These are phyloP conservation scores for Thunnus thynnus DNA, from an alignment of 2,113 vertebrate genomes.

Conservation along the genomic window DNA sequence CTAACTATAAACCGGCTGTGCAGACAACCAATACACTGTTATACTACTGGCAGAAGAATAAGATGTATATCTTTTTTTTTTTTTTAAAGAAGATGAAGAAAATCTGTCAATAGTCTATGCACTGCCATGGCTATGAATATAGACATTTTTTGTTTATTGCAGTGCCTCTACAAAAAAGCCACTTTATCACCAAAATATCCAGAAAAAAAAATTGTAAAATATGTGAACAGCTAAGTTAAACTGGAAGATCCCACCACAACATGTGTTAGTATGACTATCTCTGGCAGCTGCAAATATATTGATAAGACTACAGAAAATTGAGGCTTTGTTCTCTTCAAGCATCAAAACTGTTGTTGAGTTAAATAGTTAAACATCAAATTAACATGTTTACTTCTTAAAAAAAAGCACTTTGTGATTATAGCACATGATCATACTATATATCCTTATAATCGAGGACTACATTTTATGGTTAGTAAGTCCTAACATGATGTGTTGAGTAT, in stretches of 20 bases:
- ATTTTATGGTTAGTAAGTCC: not conserved
- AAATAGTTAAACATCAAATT: not conserved
- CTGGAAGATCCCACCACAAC: too few species aligned
- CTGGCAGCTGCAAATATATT: too few species aligned
- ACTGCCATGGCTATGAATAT: not conserved
- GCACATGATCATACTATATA: not conserved
- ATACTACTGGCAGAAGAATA: not conserved
- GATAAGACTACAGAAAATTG: slow-evolving; percentile 1
- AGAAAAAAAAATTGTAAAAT: not conserved
- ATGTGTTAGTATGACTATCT: too few species aligned
- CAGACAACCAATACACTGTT: not conserved
- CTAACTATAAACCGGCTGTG: slow-evolving; percentile 3
- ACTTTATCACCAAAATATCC: too few species aligned
- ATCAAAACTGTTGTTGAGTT: not conserved
- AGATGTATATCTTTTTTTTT: not conserved
- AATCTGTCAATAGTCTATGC: not conserved
- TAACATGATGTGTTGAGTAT: not conserved
- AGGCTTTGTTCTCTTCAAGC: not conserved
- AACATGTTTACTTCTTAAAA: slow-evolving; percentile 4
- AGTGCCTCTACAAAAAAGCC: not conserved
- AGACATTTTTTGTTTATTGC: slow-evolving; percentile 17
- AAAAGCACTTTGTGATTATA: slow-evolving; percentile 8
- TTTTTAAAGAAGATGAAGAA: not conserved
- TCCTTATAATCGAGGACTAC: not conserved
- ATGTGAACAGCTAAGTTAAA: too few species aligned